Conservation (phyloP, 2,888 invertebrate genomes). For the Nemotelus pantherinus region DNA sequence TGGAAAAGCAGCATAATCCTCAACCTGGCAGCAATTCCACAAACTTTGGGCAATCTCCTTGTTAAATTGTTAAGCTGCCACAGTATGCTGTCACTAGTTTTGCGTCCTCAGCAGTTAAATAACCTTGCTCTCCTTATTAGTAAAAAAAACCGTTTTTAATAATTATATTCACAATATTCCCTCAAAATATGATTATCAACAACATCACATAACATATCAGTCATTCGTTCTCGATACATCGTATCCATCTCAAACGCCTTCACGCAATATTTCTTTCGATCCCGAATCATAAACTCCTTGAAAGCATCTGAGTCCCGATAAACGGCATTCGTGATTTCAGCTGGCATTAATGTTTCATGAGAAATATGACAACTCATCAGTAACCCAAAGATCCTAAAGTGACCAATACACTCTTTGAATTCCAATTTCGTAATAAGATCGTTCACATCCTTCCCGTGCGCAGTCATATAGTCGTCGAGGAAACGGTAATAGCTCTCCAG, state of each 20-base stretch:
- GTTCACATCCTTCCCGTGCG: conserved; percentile 62
- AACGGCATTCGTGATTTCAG: conserved; percentile 64
- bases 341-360: conserved; percentile 68
- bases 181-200: conserved; percentile 64
- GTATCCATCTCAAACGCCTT: conserved; percentile 67
- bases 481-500: conserved; percentile 69
- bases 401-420: conserved; percentile 62
- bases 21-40: too few species aligned
- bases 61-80: too few species aligned
- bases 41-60: too few species aligned
- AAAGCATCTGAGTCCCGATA: conserved; percentile 67
- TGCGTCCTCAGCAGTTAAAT: too few species aligned
- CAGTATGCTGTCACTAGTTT: too few species aligned
- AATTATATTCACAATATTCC: conserved; percentile 29
- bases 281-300: conserved; percentile 67
- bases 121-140: too few species aligned
- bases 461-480: conserved; percentile 64
- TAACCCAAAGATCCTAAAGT: conserved; percentile 68
- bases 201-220: conserved; percentile 69
- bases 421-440: conserved; percentile 64
- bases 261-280: conserved; percentile 68
- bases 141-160: neutral
- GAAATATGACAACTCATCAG: conserved; percentile 68
- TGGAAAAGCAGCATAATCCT: too few species aligned
- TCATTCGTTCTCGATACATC: conserved; percentile 66